Evolutionary conservation across 2,113 vertebrate species (phyloP).

Genomic region (Scolopax mira): DNA sequence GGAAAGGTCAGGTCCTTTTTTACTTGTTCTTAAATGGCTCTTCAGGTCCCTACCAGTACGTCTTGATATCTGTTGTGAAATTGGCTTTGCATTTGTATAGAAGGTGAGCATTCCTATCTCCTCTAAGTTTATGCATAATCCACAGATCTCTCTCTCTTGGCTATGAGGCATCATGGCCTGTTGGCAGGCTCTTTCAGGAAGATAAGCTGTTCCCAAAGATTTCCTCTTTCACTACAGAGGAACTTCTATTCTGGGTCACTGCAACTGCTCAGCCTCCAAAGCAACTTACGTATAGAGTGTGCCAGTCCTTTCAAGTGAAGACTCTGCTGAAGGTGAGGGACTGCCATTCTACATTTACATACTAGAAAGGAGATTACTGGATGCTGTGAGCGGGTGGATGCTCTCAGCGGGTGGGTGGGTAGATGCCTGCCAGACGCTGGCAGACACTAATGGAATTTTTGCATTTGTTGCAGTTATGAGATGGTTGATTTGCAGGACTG

Average conservation of each 20-base stretch:
- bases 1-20: not conserved
- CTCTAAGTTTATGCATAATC: not conserved
- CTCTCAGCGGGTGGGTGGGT: not conserved
- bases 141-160: not conserved
- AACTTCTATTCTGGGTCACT: not conserved
- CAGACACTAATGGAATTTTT: not conserved
- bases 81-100: not conserved
- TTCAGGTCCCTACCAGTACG: not conserved
- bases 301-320: not conserved
- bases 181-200: not conserved
- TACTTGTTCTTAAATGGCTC: not conserved
- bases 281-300: not conserved
- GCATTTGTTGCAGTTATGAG: not conserved
- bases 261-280: not conserved
- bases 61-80: not conserved
- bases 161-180: not conserved
- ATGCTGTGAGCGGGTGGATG: not conserved
- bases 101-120: not conserved
- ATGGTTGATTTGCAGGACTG: not conserved
- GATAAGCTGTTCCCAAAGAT: not conserved
- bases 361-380: not conserved
- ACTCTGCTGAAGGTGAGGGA: not conserved
- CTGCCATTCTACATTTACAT: not conserved
- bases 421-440: not conserved
- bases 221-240: not conserved